These are phyloP conservation scores for Drepana arcuata DNA, from an alignment of 1,140 invertebrate species.

Conservation along the genomic window DNA sequence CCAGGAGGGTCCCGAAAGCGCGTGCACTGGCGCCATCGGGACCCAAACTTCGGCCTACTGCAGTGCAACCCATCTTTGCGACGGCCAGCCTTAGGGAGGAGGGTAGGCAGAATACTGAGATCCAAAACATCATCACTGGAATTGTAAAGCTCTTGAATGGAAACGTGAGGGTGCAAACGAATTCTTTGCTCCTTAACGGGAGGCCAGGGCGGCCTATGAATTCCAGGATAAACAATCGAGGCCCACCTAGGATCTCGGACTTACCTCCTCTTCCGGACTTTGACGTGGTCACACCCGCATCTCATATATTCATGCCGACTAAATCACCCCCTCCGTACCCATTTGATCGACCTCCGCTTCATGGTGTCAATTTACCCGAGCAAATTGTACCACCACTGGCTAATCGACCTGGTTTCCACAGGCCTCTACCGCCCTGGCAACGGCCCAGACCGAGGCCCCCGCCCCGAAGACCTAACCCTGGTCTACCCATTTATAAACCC, in stretches of 20 bases:
- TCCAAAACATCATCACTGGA: conserved; percentile 92
- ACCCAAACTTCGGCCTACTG: conserved; percentile 73
- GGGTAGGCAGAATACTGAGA: conserved; percentile 79
- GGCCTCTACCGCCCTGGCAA: conserved; percentile 76
- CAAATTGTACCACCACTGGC: conserved; percentile 79
- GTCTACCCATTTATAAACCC: conserved; percentile 61
- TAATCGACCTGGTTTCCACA: conserved; percentile 71
- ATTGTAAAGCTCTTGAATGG: conserved; percentile 91
- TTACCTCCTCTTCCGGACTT: conserved; percentile 80
- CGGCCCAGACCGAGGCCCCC: conserved; percentile 68
- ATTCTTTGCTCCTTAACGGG: conserved; percentile 73
- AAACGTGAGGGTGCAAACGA: conserved; percentile 86
- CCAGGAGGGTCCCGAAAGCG: conserved; percentile 77
- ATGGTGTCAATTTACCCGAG: conserved; percentile 81
- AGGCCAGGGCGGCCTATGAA: conserved; percentile 73
- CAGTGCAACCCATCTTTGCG: conserved; percentile 64
- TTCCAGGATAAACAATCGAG: conserved; percentile 89
- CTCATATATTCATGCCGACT: conserved; percentile 50
- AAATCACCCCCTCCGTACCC: conserved; percentile 77
- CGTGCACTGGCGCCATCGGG: conserved; percentile 74
- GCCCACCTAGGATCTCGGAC: conserved; percentile 86
- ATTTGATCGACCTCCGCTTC: conserved; percentile 78
- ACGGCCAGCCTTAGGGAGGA: conserved; percentile 55
- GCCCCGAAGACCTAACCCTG: conserved; percentile 62
- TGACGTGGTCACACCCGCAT: conserved; percentile 70